Percentiles rank a stretch among this genome's conserved stretches.
Conservation (phyloP, 1,140 invertebrate genomes). For the Dinothrombium tinctorium region DNA sequence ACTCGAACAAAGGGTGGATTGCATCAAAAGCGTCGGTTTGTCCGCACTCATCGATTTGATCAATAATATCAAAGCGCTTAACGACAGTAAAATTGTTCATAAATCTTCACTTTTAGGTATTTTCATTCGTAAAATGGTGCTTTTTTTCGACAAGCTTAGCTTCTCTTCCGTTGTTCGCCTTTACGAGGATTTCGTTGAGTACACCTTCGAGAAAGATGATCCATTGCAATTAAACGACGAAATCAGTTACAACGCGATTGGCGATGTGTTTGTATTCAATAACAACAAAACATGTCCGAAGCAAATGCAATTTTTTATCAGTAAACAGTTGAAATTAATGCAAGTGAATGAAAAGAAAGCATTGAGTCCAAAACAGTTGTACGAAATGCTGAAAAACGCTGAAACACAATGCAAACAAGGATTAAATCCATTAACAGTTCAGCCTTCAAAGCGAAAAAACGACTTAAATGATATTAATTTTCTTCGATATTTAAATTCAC, state of each 20-base stretch:
- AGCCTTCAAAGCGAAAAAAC: not conserved
- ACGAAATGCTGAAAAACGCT: not conserved
- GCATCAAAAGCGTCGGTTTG: not conserved
- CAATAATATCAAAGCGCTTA: not conserved
- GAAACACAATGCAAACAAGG: too few relatives aligned
- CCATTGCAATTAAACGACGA: not conserved
- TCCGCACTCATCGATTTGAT: not conserved
- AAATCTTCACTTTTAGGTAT: slow-evolving; percentile 4
- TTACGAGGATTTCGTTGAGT: not conserved
- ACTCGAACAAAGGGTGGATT: not conserved
- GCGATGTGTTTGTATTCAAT: not conserved
- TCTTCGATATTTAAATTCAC: slow-evolving; percentile 10
- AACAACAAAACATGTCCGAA: too few relatives aligned
- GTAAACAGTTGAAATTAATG: slow-evolving; percentile 6
- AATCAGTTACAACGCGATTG: not conserved
- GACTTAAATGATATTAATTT: slow-evolving; percentile 9
- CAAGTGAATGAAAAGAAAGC: slow-evolving; percentile 10
- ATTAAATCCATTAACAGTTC: not conserved
- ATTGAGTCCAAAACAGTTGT: not conserved
- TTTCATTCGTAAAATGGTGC: slow-evolving; percentile 1
- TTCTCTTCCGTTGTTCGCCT: not conserved
- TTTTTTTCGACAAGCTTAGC: slow-evolving; percentile 4
- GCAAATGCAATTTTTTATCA: too few relatives aligned
- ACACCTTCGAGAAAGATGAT: slow-evolving; percentile 1
- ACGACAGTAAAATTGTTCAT: not conserved